phyloP scores from a whole-genome alignment of 1,140 invertebrate species.

The Eulimnadia texana region DNA sequence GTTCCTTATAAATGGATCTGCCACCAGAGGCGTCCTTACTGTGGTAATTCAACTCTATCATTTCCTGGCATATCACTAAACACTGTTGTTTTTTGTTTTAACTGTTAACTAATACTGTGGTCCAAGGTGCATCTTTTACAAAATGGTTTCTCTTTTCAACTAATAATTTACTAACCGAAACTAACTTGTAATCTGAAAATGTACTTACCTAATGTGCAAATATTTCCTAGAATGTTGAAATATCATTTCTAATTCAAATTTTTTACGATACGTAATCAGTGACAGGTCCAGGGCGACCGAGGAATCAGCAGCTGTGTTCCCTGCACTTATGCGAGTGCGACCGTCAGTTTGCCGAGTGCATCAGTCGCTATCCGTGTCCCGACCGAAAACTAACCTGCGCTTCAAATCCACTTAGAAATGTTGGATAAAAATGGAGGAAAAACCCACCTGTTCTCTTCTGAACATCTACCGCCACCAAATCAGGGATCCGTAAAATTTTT shows the following conservation, averaged over 20 bases:
- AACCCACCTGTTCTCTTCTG: too few species aligned
- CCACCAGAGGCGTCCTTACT: conserved; percentile 41
- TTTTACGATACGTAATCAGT: too few species aligned
- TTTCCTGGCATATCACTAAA: neutral
- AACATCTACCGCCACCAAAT: too few species aligned
- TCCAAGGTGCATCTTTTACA: too few species aligned
- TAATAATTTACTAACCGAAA: too few species aligned
- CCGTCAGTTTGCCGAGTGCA: conserved; percentile 57
- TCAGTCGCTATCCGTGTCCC: conserved; percentile 59
- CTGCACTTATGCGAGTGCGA: conserved; percentile 74
- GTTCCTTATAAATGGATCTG: neutral
- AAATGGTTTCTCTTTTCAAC: too few species aligned
- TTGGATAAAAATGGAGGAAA: conserved; percentile 5
- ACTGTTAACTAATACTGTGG: neutral
- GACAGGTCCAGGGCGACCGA: conserved; percentile 46
- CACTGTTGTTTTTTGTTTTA: too few species aligned
- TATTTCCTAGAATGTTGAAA: too few species aligned
- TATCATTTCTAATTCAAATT: too few species aligned
- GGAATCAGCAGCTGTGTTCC: conserved; percentile 43
- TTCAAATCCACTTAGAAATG: conserved; percentile 14
- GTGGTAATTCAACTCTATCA: conserved; percentile 39
- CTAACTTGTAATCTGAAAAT: too few species aligned
- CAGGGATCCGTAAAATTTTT: too few species aligned
- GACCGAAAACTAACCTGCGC: conserved; percentile 32
- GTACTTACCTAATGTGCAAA: too few species aligned